Base-by-base conservation (phyloP, 1,140 invertebrate genomes). In the Drosophila tristis region DNA sequence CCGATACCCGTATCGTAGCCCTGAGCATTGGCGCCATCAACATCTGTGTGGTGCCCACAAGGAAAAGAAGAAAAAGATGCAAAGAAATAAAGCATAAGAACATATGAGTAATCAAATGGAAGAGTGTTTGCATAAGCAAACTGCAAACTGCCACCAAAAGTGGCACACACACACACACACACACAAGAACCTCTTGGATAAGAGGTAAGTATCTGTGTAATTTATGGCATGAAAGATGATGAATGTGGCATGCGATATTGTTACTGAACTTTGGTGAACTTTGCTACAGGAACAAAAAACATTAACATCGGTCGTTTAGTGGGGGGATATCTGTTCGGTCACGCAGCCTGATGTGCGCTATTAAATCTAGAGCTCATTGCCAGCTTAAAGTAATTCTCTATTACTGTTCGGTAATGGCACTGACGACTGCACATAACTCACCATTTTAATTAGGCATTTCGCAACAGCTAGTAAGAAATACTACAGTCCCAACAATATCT, bases 1-100 rank as follows among this genome's bases (percentile, higher is more conserved):
- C 91, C 91, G 76, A 92, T 92, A 45, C 91, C 90, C 50, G 91
- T 92, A 75, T 91, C 91, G 78, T 92, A 92, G 79, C 87, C 90
- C 79, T 90, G 81, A 73, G 90, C 75, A 78, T 90, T 89, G 79
- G 79, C 90, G 74, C 90, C 87, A 81, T 91, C 90, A 60, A 91
- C 90, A 91, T 91, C 90, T 91, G 71, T 8, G 65, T 15, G 31
- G 35, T 9, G 31, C 2, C 2, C 20, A 4, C 23, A 25, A 47
- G 57, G 44, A 72, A 51, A 16, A 42, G 47, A 29, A 29, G 16
- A 39, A 9, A 48, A 31, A 23, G n/a, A n/a, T n/a, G 3, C 42
- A 7, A 71, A 26, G 65, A 29, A 39, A 11, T 39, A 39, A 54
- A 15, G 39, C 54, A 55, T 60, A 51, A 58, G 64, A 55, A 49